phyloP scores from a whole-genome alignment of 37 sponge, comb jelly and placozoan species.

The Eunapius fragilis region DNA sequence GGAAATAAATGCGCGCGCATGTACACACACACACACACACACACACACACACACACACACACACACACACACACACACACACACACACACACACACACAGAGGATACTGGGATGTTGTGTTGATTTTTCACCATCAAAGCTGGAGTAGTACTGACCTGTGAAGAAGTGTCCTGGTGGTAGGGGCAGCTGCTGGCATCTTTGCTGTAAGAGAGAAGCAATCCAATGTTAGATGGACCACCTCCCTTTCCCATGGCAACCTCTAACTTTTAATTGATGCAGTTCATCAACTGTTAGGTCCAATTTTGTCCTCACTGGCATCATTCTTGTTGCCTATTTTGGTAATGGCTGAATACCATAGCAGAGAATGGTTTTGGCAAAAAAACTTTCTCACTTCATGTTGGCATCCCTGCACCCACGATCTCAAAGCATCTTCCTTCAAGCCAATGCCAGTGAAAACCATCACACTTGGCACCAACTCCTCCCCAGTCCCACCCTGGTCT shows the following conservation, averaged over 20 bases:
- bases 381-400: neutral
- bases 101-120: neutral
- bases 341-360: neutral
- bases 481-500: neutral
- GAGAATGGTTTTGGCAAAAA: neutral
- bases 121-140: neutral
- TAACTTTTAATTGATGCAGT: neutral
- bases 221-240: neutral
- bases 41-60: no score
- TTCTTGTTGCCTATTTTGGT: neutral
- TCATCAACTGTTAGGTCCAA: neutral
- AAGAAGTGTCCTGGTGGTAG: neutral
- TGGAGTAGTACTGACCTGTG: neutral
- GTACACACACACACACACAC: no score
- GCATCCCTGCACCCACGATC: neutral
- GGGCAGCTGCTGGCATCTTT: conserved; percentile 6
- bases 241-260: neutral
- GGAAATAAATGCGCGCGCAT: neutral
- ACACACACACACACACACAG: neutral
- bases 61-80: no score
- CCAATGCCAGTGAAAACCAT: neutral
- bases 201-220: conserved; percentile 5
- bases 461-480: neutral
- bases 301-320: neutral
- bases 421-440: neutral